Conservation (phyloP, 2,797 vertebrate genomes). For the Pangasius larnaudii region DNA sequence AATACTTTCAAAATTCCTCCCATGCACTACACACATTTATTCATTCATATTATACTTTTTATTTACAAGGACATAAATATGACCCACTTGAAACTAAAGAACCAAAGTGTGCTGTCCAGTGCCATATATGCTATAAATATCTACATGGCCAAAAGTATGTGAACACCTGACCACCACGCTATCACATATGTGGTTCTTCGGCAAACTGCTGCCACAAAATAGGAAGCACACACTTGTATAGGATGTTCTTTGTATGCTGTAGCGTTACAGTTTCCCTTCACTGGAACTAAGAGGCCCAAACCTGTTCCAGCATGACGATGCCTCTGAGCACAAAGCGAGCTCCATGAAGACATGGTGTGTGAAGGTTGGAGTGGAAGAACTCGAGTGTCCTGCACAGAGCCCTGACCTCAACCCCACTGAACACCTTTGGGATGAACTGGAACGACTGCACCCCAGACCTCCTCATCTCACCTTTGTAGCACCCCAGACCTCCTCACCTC, state of each 20-base stretch:
- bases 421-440: too few species aligned
- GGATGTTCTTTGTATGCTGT: background rate
- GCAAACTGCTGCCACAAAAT: background rate
- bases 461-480: background rate
- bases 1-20: background rate
- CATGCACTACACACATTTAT: background rate
- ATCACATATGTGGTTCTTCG: background rate
- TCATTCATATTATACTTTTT: background rate
- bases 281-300: background rate
- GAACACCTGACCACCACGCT: background rate
- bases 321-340: too few species aligned
- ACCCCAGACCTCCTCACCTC: too few species aligned
- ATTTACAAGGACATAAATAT: background rate
- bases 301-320: too few species aligned
- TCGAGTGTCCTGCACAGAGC: too few species aligned
- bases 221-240: background rate
- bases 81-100: background rate
- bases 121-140: background rate
- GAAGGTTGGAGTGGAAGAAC: too few species aligned
- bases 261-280: background rate
- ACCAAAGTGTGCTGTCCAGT: too few species aligned
- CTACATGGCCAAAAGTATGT: background rate
- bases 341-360: too few species aligned
- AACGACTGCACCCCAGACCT: too few species aligned
- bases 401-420: background rate